A percentile compares a stretch with the other conserved stretches of the same genome.
phyloP scores from a whole-genome alignment of 2,113 vertebrate species.

The Aegotheles bennettii region DNA sequence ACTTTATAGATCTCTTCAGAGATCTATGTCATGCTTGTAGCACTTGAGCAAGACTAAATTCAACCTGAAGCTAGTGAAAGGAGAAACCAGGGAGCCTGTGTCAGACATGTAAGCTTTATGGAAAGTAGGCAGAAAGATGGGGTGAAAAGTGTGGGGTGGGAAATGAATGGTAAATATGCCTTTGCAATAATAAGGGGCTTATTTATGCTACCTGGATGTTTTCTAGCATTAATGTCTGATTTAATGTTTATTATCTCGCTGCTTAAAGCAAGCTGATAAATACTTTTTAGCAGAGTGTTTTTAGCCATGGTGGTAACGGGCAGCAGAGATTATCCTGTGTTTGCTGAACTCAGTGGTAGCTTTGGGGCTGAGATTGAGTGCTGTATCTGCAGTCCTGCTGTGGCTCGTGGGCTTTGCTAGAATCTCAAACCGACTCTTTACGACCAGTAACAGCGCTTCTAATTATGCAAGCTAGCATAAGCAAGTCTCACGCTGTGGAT shows the following conservation, averaged over 20 bases:
- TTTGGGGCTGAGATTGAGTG: accelerated
- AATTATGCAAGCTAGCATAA: background rate
- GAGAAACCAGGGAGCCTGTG: background rate
- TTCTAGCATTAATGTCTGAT: background rate
- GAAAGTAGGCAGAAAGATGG: background rate
- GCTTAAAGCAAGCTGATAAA: background rate
- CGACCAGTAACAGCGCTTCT: background rate
- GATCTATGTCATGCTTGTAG: too few species aligned
- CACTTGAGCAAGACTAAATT: background rate
- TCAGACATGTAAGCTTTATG: background rate
- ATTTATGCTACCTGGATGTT: background rate
- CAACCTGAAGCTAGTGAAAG: background rate
- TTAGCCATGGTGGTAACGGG: background rate
- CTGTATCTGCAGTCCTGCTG: background rate
- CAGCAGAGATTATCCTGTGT: background rate
- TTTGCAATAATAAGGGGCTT: background rate
- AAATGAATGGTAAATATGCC: background rate
- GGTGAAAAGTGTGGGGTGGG: background rate
- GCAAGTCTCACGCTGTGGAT: background rate
- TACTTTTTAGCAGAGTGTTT: accelerated
- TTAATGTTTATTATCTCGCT: background rate
- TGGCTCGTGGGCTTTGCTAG: background rate
- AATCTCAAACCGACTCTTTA: background rate
- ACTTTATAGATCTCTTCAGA: background rate
- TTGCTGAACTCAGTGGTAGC: accelerated